Evolutionary conservation across 1,140 invertebrate genomes (phyloP).

Genomic region (Chlorops oryzae): DNA sequence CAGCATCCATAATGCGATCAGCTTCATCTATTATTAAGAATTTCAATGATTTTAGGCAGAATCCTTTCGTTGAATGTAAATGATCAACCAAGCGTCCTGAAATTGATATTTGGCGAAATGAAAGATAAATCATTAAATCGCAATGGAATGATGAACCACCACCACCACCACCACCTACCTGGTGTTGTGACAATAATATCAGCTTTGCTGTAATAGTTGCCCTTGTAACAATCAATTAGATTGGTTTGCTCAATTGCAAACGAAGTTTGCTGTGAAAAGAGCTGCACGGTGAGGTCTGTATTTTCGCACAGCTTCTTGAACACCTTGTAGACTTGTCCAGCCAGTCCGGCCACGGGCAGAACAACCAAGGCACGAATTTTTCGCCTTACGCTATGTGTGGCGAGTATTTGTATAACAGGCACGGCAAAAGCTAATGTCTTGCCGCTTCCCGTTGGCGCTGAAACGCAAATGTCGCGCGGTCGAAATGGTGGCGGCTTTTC

Average conservation of each 20-base stretch:
- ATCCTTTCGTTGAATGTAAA: constrained; percentile 79
- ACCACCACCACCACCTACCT: no score
- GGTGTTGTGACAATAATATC: constrained; percentile 93
- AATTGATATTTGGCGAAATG: background rate
- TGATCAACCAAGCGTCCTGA: constrained; percentile 84
- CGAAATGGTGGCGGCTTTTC: constrained; percentile 56
- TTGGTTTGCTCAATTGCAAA: constrained; percentile 70
- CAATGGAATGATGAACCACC: background rate
- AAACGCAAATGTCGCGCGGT: constrained; percentile 89
- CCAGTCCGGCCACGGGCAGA: constrained; percentile 86
- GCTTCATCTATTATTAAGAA: constrained; percentile 95
- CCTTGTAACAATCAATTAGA: constrained; percentile 62
- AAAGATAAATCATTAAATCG: background rate
- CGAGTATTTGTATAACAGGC: constrained; percentile 72
- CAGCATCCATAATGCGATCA: constrained; percentile 84
- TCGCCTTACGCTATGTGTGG: constrained; percentile 46
- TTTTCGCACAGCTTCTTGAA: constrained; percentile 67
- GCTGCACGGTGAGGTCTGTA: constrained; percentile 65
- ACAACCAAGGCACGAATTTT: constrained; percentile 79
- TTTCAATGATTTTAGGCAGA: constrained; percentile 69
- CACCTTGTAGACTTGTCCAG: constrained; percentile 80
- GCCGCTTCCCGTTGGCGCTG: constrained; percentile 95
- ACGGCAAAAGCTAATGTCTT: constrained; percentile 94
- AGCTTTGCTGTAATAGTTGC: constrained; percentile 52
- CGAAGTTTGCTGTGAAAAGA: constrained; percentile 66